Base-by-base conservation (phyloP, 2,113 vertebrate genomes). In the Brachyhypopomus occidentalis region DNA sequence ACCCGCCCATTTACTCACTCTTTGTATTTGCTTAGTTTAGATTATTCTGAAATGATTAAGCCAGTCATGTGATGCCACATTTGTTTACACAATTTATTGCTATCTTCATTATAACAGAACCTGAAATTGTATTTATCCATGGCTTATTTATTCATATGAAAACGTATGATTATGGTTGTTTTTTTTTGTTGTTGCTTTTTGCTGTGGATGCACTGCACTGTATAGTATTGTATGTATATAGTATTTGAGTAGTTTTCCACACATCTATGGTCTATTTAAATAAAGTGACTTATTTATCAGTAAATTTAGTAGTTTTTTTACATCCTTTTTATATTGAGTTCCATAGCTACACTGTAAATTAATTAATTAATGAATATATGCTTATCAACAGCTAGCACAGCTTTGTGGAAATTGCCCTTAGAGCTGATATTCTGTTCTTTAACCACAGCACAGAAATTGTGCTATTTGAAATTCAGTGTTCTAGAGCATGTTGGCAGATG, bases 201-300 rank as follows among this genome's bases (percentile, higher is more conserved):
- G 80, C 30, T 83, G 87, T 81, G 76, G 86, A 70, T 84, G 70
- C 80, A 86, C 36, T 86, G 85, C 74, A 82, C 67, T 86, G 79
- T 76, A 82, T 62, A 84, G 71, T 89, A 64, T 83, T 71, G 58
- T 72, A 75, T 80, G 77, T 84, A 71, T 88, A 84, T 80, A 86
- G 83, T 88, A 88, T 88, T 87, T 86, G 25, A 75, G 78, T 78
- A 79, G 73, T 76, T 85, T 84, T 78, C 85, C 14, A 41, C 77
- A 87, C 80, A 75, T 89, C 84, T 78, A 36, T 87, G 87, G 87
- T 90, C 79, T 92, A 93, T 94, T 93, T 92, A 92, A 93, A 91
- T 92, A 92, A 91, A 93, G 87, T 91, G 91, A 92, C 88, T 92
- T 92, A 94, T 94, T 92, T 87, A 78, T 89, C 64, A 45, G 58